Evolutionary conservation across 2,888 invertebrate genomes (phyloP), one percentile per base, ranked within the genome.

Genomic region (Megamerina dolium): DNA sequence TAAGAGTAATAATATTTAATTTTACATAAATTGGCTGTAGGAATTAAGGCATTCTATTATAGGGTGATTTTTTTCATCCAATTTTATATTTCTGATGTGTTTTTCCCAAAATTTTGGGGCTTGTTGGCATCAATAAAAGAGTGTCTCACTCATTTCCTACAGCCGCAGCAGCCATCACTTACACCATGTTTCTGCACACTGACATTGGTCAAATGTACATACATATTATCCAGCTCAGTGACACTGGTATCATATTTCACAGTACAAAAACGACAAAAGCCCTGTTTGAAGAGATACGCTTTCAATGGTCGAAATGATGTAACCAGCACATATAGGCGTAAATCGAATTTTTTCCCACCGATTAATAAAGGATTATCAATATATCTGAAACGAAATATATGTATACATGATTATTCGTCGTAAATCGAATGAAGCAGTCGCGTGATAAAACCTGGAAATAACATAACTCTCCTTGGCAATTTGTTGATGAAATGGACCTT

Each of bases 381-480:
- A 68, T 95, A 95, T 35, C 58, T 59, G 33, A 14, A 27, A 32
- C 10, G 10, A 37, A 18, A 13, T 10, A 13, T 9, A 4, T 18
- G 27, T 3, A n/a, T 27, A 31, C 5, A 31, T 31, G 13, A 9
- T 31, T 8, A 31, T 10, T n/a, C 31, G n/a, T 13, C 6, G 10
- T 8, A 23, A 8, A 23, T 23, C 23, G 23, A 6, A 6, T 23
- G 23, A 23, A 23, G 10, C 6, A 23, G 23, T 93, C 65, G n/a
- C n/a, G n/a, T n/a, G n/a, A n/a, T n/a, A n/a, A n/a, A 94, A 94
- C 74, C 88, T 85, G n/a, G 93, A 94, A 64, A 96, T 95, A 36
- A 95, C 95, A 71, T 95, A 95, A 53, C 87, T 87, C 71, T 92
- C 91, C 71, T 90, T 91, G 17, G 82, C 81, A 39, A 88, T 75